Base-by-base conservation (phyloP, 2,888 invertebrate species). In the Pheosia tremula region DNA sequence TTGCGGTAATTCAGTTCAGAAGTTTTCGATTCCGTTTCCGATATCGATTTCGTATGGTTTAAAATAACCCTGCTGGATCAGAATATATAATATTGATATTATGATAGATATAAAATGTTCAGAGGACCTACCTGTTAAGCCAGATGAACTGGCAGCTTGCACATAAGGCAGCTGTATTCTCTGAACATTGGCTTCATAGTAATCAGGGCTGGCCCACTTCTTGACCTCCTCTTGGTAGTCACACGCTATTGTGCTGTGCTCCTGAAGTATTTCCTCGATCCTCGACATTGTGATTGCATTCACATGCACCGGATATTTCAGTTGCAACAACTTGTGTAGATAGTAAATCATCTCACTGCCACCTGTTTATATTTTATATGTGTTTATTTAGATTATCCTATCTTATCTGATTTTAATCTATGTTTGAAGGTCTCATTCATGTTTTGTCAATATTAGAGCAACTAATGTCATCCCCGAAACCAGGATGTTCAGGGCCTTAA, bases 241-340 rank as follows among this genome's bases (percentile, higher is more conserved):
- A 0, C 95, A 84, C 0, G 98, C 96, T 64, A 98, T 94, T 56
- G 95, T 94, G 71, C 97, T 96, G 82, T 98, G 97, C 56, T 96
- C 96, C 65, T 97, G 97, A 3, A 98, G 91, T 43, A 99, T 91
- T 83, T 98, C 97, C 94, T 99, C 98, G 50, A 97, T 96, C 66
- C 98, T 94, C 63, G 97, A 97, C 72, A 97, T 95, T 0, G 98
- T 98, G 67, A 99, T 96, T 0, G 97, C 96, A 82, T 97, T 97
- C 0, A 97, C 95, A 89, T 98, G 98, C 0, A 97, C 97, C 0
- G 99, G 98, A 88, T 98, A 98, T 85, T 98, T 98, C 50, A 99
- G 94, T 88, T 99, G 98, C 50, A 99, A 94, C 57, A 98, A 94
- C 66, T 98, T 95, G 86, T 98, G 98, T 83, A 99, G 94, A 83